phyloP scores from a whole-genome alignment of 2,113 vertebrate genomes.

The Tricholaema leucomelas region DNA sequence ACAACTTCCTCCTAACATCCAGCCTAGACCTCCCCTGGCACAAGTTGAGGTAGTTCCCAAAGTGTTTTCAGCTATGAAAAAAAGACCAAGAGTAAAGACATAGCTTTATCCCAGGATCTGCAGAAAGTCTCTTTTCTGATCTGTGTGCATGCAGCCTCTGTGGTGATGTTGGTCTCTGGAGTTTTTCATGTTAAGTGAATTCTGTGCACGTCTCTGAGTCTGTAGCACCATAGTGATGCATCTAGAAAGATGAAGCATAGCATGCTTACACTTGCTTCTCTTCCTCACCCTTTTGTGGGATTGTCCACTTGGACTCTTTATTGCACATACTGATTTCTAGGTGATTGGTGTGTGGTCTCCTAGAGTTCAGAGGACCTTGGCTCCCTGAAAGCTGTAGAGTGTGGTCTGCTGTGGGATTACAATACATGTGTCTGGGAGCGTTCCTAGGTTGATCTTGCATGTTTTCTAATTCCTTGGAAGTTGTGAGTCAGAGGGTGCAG shows the following conservation, averaged over 20 bases:
- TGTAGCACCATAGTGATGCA: background rate
- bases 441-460: background rate
- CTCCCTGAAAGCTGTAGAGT: background rate
- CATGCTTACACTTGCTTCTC: background rate
- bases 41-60: background rate
- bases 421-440: background rate
- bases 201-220: background rate
- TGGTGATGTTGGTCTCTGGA: background rate
- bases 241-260: too few species aligned
- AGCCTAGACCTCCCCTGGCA: too few species aligned
- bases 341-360: background rate
- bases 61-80: background rate
- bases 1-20: too few species aligned
- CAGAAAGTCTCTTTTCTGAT: background rate
- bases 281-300: background rate
- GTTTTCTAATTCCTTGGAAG: background rate
- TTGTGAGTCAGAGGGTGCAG: background rate
- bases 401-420: background rate
- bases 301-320: background rate
- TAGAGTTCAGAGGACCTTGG: background rate
- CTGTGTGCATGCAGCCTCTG: background rate
- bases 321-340: background rate
- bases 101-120: background rate
- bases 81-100: background rate
- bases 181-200: rapidly evolving